Base-by-base conservation (phyloP, 2,888 invertebrate species). In the Aproaerema taeniolella region DNA sequence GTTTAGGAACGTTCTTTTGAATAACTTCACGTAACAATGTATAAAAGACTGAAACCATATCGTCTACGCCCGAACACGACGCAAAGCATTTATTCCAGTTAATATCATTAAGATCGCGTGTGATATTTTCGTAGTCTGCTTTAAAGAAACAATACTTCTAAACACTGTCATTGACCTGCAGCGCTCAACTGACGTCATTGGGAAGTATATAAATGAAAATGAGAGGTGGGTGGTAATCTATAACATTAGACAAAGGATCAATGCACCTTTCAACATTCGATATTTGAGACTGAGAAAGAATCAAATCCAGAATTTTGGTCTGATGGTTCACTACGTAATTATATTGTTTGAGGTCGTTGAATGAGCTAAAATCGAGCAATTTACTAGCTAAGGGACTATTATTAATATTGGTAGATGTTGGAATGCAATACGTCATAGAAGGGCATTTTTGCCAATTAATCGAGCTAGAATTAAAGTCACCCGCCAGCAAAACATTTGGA, bases 61-160 rank as follows among this genome's bases (percentile, higher is more conserved):
- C 31, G 30, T 38, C 24, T 3, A 31, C 38, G 2, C 5, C 17
- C 24, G 2, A 6, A 11, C 37, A 41, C 10, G 9, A 17, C 2
- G 15, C 10, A 10, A 41, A 24, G 20, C 32, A 11, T 6, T 29
- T 14, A 11, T 26, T 6, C 33, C 33, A 41, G 2, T 10, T 2
- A 14, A 37, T 37, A 17, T 7, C 16, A 17, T 26, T 26, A 14
- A 41, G 17, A 7, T 41, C 37, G 3, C 12, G 26, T 13, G 15
- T 29, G 3, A 28, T 43, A 24, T 37, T 42, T 0, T 31, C 20
- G 24, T 42, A 47, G 14, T 49, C 45, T 2, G 45, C 45, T 32
- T 42, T 45, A 5, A 38, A 32, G 13, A 43, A 48, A 25, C 20
- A 26, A 26, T 26, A 26, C n/a, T n/a, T 26, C 6, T 26, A 26